Conservation (phyloP, 1,140 invertebrate genomes). For the Diorhabda elongata region DNA sequence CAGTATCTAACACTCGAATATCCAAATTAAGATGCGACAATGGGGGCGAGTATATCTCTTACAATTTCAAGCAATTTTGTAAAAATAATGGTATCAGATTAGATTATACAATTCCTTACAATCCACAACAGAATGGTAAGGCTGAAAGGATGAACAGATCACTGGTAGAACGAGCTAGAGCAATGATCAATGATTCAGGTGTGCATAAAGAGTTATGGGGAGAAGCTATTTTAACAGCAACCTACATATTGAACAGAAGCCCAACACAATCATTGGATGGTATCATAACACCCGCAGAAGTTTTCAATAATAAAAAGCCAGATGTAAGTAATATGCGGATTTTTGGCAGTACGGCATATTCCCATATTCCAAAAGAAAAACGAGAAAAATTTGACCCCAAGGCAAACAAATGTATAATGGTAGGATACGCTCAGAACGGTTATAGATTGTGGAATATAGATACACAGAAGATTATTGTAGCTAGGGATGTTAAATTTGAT, state of each 20-base stretch:
- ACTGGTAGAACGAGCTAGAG: constrained; percentile 38
- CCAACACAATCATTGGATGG: constrained; percentile 3
- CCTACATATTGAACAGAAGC: no score
- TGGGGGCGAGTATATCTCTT: not conserved
- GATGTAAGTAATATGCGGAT: constrained; percentile 36
- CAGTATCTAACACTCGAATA: no score
- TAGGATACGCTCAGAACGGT: constrained; percentile 27
- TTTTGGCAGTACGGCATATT: constrained; percentile 38
- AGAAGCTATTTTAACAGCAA: constrained; percentile 18
- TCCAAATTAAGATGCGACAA: no score
- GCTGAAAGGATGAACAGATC: no score
- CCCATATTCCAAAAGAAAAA: constrained; percentile 34
- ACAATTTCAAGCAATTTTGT: not conserved
- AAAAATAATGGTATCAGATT: not conserved
- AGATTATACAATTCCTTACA: not conserved
- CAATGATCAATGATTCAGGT: constrained; percentile 35
- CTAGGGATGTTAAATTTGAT: no score
- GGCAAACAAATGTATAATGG: constrained; percentile 29
- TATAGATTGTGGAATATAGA: constrained; percentile 21
- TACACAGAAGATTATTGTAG: no score
- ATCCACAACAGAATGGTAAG: not conserved
- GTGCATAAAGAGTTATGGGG: constrained; percentile 29
- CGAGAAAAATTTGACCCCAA: constrained; percentile 32
- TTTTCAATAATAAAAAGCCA: constrained; percentile 25
- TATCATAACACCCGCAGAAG: constrained; percentile 7